Conservation (phyloP, 2,888 invertebrate genomes). For the Macrosiphum euphorbiae region DNA sequence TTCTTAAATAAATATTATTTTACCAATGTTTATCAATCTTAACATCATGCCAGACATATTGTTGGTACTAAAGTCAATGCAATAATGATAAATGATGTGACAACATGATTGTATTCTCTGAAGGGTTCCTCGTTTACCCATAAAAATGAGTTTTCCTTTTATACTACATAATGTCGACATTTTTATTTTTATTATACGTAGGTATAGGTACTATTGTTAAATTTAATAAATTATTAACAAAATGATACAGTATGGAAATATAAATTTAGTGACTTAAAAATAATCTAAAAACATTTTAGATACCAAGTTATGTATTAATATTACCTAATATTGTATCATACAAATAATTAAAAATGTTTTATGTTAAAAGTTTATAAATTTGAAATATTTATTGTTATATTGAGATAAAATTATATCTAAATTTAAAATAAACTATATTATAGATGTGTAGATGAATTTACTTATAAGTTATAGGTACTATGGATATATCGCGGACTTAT, state of each 20-base stretch:
- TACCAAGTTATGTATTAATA: background rate
- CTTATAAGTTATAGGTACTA: background rate
- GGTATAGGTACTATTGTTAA: background rate
- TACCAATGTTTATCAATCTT: background rate
- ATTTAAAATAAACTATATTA: background rate
- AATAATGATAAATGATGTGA: slow-evolving; percentile 12
- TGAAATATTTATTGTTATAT: background rate
- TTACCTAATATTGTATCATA: background rate
- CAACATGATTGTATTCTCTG: slow-evolving; percentile 23
- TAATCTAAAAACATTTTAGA: background rate
- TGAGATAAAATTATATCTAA: background rate
- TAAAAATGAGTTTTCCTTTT: slow-evolving; percentile 6
- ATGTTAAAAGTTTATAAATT: background rate
- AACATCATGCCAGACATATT: background rate
- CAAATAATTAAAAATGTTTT: background rate
- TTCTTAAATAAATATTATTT: background rate
- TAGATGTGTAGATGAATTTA: background rate
- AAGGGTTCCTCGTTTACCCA: slow-evolving; percentile 5
- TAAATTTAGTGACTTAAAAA: background rate
- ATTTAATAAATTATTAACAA: slow-evolving; percentile 1
- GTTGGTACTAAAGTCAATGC: background rate
- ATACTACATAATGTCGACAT: background rate
- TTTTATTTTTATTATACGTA: background rate
- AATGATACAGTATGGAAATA: background rate
- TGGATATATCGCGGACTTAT: background rate